Conservation (phyloP, 2,888 invertebrate genomes). For the Eilema depressum region DNA sequence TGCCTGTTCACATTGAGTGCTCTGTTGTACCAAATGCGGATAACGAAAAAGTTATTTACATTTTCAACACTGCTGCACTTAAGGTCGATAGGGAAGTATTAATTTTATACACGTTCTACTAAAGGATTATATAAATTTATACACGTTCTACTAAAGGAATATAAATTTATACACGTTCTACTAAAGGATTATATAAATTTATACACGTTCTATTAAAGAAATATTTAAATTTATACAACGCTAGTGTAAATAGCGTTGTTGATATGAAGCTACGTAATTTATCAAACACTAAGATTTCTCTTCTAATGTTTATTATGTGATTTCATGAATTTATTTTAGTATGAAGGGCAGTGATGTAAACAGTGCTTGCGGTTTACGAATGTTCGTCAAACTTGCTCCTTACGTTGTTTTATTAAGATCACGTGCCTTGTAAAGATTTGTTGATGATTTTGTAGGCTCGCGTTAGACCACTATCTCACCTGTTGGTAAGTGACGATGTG, state of each 20-base stretch:
- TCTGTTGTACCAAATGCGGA: conserved; percentile 84
- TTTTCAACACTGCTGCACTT: conserved; percentile 83
- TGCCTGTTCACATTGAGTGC: conserved; percentile 82
- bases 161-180: not conserved
- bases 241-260: conserved; percentile 22
- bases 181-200: conserved; percentile 19
- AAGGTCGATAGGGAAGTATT: conserved; percentile 77
- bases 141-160: conserved; percentile 22
- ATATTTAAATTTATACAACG: conserved; percentile 13
- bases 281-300: conserved; percentile 8
- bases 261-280: not conserved
- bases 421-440: too few species aligned
- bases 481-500: too few species aligned
- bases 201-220: conserved; percentile 14
- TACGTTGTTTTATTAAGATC: too few species aligned
- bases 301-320: not conserved
- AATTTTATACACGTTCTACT: conserved; percentile 36
- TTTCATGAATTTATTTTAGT: not conserved
- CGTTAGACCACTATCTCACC: too few species aligned
- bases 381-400: too few species aligned
- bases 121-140: not conserved
- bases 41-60: conserved; percentile 78
- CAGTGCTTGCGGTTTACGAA: not conserved
- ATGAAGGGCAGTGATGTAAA: not conserved
- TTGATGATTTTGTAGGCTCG: too few species aligned